Base-by-base conservation (phyloP, 2,797 vertebrate genomes). In the Poecilia wingei region DNA sequence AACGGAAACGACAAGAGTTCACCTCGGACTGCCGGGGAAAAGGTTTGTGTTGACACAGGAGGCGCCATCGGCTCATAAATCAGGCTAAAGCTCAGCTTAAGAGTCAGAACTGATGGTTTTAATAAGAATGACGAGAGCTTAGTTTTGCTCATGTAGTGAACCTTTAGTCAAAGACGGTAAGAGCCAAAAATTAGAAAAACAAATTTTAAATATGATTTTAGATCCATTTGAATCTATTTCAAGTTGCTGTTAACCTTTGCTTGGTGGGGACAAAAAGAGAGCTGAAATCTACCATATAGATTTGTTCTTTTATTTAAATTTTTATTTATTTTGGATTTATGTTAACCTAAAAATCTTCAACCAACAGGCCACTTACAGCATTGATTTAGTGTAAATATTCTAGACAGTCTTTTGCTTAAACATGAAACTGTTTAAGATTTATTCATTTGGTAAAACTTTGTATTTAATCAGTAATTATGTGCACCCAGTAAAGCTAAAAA, bases 241-340 rank as follows among this genome's bases (percentile, higher is more conserved):
- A 66, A 47, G 53, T 16, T 71, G 43, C 1, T 49, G 64, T 41
- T 76, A 80, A 82, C 64, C 79, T 83, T 51, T 78, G 28, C 69
- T 28, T 49, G 31, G 75, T n/a, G 22, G 45, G 55, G 1, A 22
- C 13, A 31, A n/a, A 28, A 28, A 31, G 57, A 61, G 9, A 61
- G 57, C 28, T 31, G 4, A 61, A 61, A 61, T 33, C 14, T 61
- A 31, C n/a, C n/a, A 13, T 31, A 31, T 2, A 61, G 13, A 2
- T 14, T 33, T 61, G 10, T 7, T 33, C 14, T 10, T 57, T n/a
- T 55, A 4, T n/a, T 18, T 41, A 41, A 43, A 43, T 43, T 51
- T 49, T 22, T 9, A 10, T 28, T 9, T 4, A 5, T 59, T 28
- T 31, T 59, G n/a, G 6, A 47, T 47, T 59, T 4, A 59, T 59